These are phyloP conservation scores for Cerastis leucographa DNA, from an alignment of 2,888 invertebrate genomes.

Conservation along the genomic window DNA sequence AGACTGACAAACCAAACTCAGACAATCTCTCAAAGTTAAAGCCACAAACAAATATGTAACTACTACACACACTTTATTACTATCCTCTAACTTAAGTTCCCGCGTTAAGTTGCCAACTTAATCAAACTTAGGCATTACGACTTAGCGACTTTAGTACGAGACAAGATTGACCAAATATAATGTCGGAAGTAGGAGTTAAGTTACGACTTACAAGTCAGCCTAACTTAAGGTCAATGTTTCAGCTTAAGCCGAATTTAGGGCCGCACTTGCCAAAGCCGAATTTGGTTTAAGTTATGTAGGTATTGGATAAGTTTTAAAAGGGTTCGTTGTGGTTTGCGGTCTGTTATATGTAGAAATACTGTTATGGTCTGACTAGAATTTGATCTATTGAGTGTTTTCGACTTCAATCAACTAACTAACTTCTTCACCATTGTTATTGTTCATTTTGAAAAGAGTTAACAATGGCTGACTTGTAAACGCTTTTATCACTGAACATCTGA, in stretches of 20 bases:
- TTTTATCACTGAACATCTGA: not conserved
- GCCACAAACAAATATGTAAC: conserved; percentile 41
- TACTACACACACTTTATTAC: conserved; percentile 45
- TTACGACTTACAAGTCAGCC: conserved; percentile 21
- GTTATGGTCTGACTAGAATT: not conserved
- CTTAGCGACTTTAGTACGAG: conserved; percentile 49
- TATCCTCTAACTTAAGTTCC: conserved; percentile 47
- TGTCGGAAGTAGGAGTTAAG: conserved; percentile 21
- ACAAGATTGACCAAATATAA: conserved; percentile 62
- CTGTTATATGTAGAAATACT: not conserved
- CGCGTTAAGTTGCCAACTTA: conserved; percentile 62
- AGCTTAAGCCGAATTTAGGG: conserved; percentile 30
- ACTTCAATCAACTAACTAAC: not conserved
- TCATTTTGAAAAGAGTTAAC: not conserved
- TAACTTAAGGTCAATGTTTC: conserved; percentile 37
- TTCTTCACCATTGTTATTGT: not conserved
- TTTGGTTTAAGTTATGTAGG: conserved; percentile 28
- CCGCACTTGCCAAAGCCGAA: conserved; percentile 2
- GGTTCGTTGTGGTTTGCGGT: conserved; percentile 17
- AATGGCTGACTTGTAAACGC: too few species aligned
- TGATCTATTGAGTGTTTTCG: not conserved
- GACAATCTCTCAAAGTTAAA: conserved; percentile 21
- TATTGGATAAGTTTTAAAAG: conserved; percentile 39
- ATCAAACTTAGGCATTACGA: conserved; percentile 63
- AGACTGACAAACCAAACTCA: conserved; percentile 1